These are phyloP conservation scores for Platycheirus rosarum DNA, from an alignment of 2,888 invertebrate species.

Conservation along the genomic window DNA sequence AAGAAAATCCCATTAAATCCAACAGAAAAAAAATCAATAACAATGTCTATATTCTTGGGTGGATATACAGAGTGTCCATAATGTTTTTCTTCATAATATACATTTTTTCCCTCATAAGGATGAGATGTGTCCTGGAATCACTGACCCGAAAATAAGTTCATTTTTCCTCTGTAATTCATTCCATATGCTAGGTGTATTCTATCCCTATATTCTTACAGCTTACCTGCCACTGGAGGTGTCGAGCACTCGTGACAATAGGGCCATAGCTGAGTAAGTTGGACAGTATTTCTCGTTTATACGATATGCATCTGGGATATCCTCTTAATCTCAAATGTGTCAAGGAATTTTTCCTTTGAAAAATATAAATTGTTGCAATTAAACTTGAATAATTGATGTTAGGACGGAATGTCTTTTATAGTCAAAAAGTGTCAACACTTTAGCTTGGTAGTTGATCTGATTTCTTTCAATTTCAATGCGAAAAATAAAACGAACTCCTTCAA, in stretches of 20 bases:
- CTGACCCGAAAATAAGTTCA: slow-evolving; percentile 29
- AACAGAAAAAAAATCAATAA: slow-evolving; percentile 42
- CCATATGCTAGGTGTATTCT: neutral
- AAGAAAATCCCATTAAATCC: slow-evolving; percentile 48
- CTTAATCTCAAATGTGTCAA: slow-evolving; percentile 51
- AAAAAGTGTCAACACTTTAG: slow-evolving; percentile 23
- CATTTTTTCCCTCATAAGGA: neutral
- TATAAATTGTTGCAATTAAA: slow-evolving; percentile 48
- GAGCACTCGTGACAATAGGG: neutral
- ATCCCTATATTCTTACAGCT: neutral
- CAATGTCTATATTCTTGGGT: slow-evolving; percentile 7
- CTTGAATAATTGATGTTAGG: slow-evolving; percentile 45
- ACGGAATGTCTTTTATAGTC: slow-evolving; percentile 12
- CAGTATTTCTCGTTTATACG: slow-evolving; percentile 12
- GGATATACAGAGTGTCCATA: slow-evolving; percentile 13
- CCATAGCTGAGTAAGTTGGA: slow-evolving; percentile 3
- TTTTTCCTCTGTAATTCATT: neutral
- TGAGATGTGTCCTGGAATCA: slow-evolving; percentile 20
- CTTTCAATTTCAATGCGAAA: neutral
- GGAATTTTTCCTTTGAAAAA: slow-evolving; percentile 29
- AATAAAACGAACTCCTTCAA: slow-evolving; percentile 10
- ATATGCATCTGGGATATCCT: slow-evolving; percentile 27
- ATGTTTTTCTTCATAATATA: slow-evolving; percentile 21
- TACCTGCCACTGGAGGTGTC: slow-evolving; percentile 6
- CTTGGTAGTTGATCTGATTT: slow-evolving; percentile 39